Evolutionary conservation across 2,113 vertebrate genomes (phyloP), one percentile per base, ranked within the genome.

Genomic region (Centropus bengalensis): DNA sequence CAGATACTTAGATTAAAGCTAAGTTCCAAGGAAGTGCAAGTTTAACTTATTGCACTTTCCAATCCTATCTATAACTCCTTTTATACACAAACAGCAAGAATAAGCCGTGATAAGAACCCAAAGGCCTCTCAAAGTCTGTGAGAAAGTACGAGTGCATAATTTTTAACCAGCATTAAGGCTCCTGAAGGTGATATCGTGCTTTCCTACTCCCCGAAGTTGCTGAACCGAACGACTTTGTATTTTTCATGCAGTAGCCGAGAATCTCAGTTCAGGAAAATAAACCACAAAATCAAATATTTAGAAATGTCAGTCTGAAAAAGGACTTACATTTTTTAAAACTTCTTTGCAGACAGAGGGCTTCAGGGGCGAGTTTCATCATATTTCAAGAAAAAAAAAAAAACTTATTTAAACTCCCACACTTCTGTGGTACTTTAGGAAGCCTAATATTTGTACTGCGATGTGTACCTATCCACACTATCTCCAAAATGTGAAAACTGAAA

Each of bases 211-310:
- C 59, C 58, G 6, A 58, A 81, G 26, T 75, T 77, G 80, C 7
- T n/a, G 18, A 79, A 45, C 5, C 17, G 47, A 47, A 66, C 0
- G 1, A 52, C 26, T 74, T 27, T 0, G 0, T 52, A 63, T 45
- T 83, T 79, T 69, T 82, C 32, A 49, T 17, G 44, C 12, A 18
- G 27, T 44, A 91, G 75, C 49, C 38, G 11, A 66, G 59, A 54
- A 24, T 33, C 79, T 32, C 51, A 63, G 32, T 38, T 93, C 63
- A 83, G 28, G 45, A 91, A 84, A 91, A 56, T 45, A 69, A 85
- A 42, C 19, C 5, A n/a, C 55, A 77, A 85, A 91, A 89, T 69
- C 19, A 76, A 92, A 49, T 63, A 93, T 73, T 91, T 58, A 27
- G 32, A 62, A 89, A 66, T 1, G 1, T 47, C 33, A 74, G 21